Evolutionary conservation across 2,797 vertebrate species (phyloP).

Genomic region (Microchirus variegatus): DNA sequence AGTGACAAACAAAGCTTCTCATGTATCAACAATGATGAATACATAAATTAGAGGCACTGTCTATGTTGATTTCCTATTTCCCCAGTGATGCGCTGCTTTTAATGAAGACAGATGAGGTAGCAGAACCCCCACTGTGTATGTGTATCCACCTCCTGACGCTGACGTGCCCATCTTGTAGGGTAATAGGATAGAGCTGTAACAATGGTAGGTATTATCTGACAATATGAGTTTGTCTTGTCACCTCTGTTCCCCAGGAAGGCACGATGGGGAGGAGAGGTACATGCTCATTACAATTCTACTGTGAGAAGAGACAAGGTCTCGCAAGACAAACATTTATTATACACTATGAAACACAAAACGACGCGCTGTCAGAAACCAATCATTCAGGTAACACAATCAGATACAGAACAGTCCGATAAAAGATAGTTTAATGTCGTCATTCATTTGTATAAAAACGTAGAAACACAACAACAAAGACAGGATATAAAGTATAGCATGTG

Average conservation of each 20-base stretch:
- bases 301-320: conserved; percentile 60
- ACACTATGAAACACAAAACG: conserved; percentile 45
- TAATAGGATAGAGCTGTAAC: conserved; percentile 75
- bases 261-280: conserved; percentile 66
- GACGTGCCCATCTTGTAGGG: conserved; percentile 57
- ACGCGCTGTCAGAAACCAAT: conserved; percentile 40
- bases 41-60: conserved; percentile 81
- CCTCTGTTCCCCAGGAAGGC: conserved; percentile 66
- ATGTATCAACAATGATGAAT: conserved; percentile 77
- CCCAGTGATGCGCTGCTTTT: conserved; percentile 71
- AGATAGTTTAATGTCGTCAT: conserved; percentile 59
- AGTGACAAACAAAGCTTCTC: conserved; percentile 72
- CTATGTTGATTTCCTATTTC: conserved; percentile 78
- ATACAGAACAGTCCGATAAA: conserved; percentile 43
- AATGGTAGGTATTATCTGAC: conserved; percentile 75
- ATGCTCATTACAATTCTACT: conserved; percentile 68
- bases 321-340: conserved; percentile 63
- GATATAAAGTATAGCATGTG: conserved; percentile 6
- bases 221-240: conserved; percentile 70
- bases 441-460: conserved; percentile 57
- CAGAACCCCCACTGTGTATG: conserved; percentile 67
- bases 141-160: conserved; percentile 61
- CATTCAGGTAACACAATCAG: conserved; percentile 54
- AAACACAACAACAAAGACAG: conserved; percentile 20
- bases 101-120: conserved; percentile 83